Conservation (phyloP, 2,797 vertebrate genomes). For the Acanthornis magna region DNA sequence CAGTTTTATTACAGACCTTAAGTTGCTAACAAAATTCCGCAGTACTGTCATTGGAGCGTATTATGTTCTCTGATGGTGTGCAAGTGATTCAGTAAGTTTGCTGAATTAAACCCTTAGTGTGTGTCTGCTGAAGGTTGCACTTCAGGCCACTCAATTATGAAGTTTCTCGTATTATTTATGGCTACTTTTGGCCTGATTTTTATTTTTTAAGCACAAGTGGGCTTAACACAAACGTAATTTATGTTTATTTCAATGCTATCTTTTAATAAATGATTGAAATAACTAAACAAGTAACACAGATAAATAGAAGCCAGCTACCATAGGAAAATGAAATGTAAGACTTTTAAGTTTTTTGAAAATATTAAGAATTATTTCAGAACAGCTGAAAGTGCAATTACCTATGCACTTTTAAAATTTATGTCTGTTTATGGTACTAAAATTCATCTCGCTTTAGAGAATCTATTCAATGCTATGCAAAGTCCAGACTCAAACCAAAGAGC, state of each 20-base stretch:
- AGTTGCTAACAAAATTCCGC: neutral
- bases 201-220: neutral
- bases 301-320: neutral
- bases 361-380: neutral
- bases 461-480: neutral
- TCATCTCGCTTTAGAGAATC: neutral
- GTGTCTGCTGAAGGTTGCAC: neutral
- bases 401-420: neutral
- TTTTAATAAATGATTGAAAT: neutral
- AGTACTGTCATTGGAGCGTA: neutral
- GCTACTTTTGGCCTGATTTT: neutral
- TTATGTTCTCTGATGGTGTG: neutral
- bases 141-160: neutral
- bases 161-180: neutral
- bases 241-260: neutral
- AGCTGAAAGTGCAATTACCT: neutral
- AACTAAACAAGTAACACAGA: neutral
- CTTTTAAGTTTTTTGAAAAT: neutral
- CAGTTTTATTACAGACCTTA: neutral
- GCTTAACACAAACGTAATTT: neutral
- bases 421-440: neutral
- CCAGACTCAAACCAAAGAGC: neutral
- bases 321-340: neutral
- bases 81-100: neutral
- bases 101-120: neutral